Conservation (phyloP, 2,113 vertebrate genomes). For the Lucifuga dentata region DNA sequence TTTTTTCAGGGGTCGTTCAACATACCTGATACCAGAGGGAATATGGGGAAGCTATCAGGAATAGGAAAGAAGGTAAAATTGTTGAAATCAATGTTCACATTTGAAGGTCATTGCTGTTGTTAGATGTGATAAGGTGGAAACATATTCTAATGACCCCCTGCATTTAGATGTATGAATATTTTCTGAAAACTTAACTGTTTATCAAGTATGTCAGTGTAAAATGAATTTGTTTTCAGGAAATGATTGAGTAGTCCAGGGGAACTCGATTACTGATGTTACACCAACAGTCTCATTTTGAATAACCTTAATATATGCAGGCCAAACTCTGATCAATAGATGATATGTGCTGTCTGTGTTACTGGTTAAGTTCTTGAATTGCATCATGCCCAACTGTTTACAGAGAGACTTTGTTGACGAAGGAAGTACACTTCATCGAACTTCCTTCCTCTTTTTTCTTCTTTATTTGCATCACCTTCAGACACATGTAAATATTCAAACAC, state of each 20-base stretch:
- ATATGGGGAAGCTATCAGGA: conserved; percentile 45
- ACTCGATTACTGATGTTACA: conserved; percentile 19
- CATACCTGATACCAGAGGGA: conserved; percentile 43
- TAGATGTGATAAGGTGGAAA: conserved; percentile 21
- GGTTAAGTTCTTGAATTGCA: conserved; percentile 53
- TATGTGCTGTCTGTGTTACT: conserved; percentile 41
- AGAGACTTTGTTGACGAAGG: conserved; percentile 66
- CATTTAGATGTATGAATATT: conserved; percentile 1
- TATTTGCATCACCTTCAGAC: conserved; percentile 80
- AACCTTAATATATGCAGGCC: conserved; percentile 34
- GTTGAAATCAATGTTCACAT: conserved; percentile 38
- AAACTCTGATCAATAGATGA: conserved; percentile 46
- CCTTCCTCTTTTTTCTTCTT: conserved; percentile 34
- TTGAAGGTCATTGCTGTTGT: conserved; percentile 64
- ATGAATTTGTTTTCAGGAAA: neutral
- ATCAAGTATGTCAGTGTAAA: neutral
- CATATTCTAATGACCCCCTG: neutral
- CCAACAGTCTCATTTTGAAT: neutral
- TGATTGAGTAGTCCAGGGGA: conserved; percentile 6
- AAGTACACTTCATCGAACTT: conserved; percentile 63
- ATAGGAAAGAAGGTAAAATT: conserved; percentile 19
- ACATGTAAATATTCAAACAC: conserved; percentile 80
- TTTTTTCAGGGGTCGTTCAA: conserved; percentile 60
- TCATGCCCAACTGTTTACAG: conserved; percentile 61
- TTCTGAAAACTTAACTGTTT: neutral